Evolutionary conservation across 2,888 invertebrate genomes (phyloP), one percentile per base, ranked within the genome.

Genomic region (Caenorhabditis japonica): DNA sequence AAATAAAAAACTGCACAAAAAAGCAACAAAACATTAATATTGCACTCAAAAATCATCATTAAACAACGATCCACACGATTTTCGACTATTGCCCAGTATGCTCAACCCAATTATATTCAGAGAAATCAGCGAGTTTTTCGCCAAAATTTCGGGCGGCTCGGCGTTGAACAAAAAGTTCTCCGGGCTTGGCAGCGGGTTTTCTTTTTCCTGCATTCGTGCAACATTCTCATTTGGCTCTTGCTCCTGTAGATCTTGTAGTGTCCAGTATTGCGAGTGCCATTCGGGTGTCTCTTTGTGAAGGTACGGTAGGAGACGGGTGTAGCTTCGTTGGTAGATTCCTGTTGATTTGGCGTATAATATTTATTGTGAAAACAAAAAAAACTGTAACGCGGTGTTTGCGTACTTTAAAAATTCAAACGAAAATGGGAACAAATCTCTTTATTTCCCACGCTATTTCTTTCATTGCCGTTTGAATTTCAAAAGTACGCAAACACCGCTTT

Each of bases 301-400:
- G 47, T 83, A 80, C 10, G 78, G 77, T 21, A 85, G 72, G 36
- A 85, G 76, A 19, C 80, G 78, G 17, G 83, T 82, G 75, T 85
- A 85, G 58, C 77, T 79, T 15, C 85, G 83, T 21, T 84, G 84
- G 62, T 85, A 85, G 53, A 85, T 80, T 21, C 85, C 85, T 85
- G 52, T 56, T n/a, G n/a, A n/a, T n/a, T n/a, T n/a, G n/a, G n/a
- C n/a, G n/a, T n/a, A n/a, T n/a, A n/a, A n/a, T n/a, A n/a, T n/a
- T n/a, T n/a, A n/a, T n/a, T n/a, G n/a, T n/a, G n/a, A n/a, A n/a
- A n/a, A n/a, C n/a, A n/a, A n/a, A n/a, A n/a, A n/a, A n/a, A n/a
- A n/a, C n/a, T n/a, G n/a, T n/a, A n/a, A n/a, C n/a, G n/a, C n/a
- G n/a, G n/a, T n/a, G n/a, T n/a, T n/a, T n/a, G n/a, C n/a, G n/a